Base-by-base conservation (phyloP, 1,140 invertebrate genomes). In the Trialeurodes vaporariorum region DNA sequence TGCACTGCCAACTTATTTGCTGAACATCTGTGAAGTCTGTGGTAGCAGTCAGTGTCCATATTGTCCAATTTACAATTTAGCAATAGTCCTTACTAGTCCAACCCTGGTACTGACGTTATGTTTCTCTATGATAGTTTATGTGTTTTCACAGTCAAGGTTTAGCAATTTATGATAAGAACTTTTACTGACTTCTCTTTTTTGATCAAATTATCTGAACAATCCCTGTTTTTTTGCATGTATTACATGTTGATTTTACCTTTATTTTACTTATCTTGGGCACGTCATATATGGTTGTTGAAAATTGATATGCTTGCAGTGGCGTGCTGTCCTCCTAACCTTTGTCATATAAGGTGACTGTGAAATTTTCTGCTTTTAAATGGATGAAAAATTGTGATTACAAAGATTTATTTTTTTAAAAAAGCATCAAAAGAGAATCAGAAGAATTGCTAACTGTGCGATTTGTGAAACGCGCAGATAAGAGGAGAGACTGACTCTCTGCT, bases 21-120 rank as follows among this genome's bases (percentile, higher is more conserved):
- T 97, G 26, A 96, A 95, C 77, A 96, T 98, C 70, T 98, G 95
- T 76, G 93, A 97, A 76, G 95, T 98, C n/a, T 98, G 95, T 76
- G 96, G 95, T 34, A 97, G 94, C 24, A 98, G 92, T 61, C 95
- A 98, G 77, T 98, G 96, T 80, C 95, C 95, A 0, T 98, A 98
- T 76, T 98, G 95, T 79, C 88, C 92, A 25, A 92, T 93, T 71
- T 95, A 92, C 79, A 93, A 92, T 73, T 77, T 83, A 49, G 87
- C 86, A 13, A 23, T 69, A n/a, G 40, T 24, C 9, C 11, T 69
- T 60, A 27, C 24, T 11, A 27, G 64, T 27, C 64, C 64, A 21
- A 24, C 64, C 24, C 22, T 65, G 2, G 21, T 64, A 12, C 25
- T 64, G 17, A 49, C 34, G 34, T 9, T 49, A 49, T 49, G 34